Base-by-base conservation (phyloP, 1,140 invertebrate genomes). In the Pseudomyrmex gracilis region DNA sequence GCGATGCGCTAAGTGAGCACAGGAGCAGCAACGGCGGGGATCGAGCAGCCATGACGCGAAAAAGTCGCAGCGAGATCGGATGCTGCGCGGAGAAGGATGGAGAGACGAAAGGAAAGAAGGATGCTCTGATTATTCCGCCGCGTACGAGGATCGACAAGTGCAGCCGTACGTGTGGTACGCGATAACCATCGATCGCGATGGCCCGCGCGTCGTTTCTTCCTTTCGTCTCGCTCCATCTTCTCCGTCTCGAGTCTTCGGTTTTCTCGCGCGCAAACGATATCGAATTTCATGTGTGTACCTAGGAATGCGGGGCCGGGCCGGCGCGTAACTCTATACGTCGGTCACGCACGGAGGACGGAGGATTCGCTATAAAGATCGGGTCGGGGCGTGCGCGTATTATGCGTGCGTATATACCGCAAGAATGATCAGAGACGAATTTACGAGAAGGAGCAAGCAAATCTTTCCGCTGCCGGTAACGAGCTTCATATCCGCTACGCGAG, bases 311-410 rank as follows among this genome's bases (percentile, higher is more conserved):
- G 71, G 67, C 84, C 86, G 87, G 67, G 83, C 71, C 88, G 82
- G 82, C 86, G 83, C 83, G 92, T 91, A 92, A 92, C 91, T 90
- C 90, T 92, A 92, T 91, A 91, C 91, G 89, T 84, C 87, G 82
- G 84, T 92, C 92, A 92, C 92, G 92, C 90, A 92, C 83, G 64
- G 73, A 68, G 61, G 85, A 85, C 83, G 67, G 73, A 68, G 61
- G 85, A 85, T 77, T 83, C 73, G 53, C 77, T 60, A 20, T 17
- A 45, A 45, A 15, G 70, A 82, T 73, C 58, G 24, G 49, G 58
- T n/a, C 24, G 55, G 12, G 70, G 15, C 57, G 57, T 53, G 20
- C 68, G 57, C 24, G 70, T 74, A 63, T 64, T 82, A 74, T 87
- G 86, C 71, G 83, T 51, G 57, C 73, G 47, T 78, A 61, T 78